These are phyloP conservation scores for Idaea dimidiata DNA, from an alignment of 2,888 invertebrate genomes.

Conservation along the genomic window DNA sequence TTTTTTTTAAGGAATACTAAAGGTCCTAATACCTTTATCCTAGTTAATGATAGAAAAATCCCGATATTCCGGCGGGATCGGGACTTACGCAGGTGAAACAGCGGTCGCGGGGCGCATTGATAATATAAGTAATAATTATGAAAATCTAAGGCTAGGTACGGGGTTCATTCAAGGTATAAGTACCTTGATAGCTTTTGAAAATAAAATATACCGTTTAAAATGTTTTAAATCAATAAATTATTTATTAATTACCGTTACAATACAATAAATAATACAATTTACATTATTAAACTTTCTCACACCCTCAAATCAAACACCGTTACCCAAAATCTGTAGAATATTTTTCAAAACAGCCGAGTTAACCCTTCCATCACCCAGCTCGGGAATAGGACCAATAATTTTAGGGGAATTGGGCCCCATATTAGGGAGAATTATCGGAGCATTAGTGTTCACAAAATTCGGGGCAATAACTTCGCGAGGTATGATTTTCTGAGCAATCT, in stretches of 20 bases:
- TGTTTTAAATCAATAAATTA: not conserved
- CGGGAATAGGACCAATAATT: not conserved
- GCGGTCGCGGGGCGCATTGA: no score
- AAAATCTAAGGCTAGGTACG: no score
- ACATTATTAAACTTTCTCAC: not conserved
- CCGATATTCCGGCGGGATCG: no score
- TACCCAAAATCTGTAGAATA: conserved; percentile 13
- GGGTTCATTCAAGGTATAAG: no score
- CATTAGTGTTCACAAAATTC: not conserved
- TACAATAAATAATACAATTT: not conserved
- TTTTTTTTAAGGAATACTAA: no score
- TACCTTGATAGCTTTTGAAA: no score
- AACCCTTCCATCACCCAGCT: not conserved
- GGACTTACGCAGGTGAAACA: no score
- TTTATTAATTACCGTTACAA: not conserved
- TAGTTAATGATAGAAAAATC: no score
- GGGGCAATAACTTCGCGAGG: not conserved
- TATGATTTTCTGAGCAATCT: not conserved
- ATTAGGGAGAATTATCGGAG: not conserved
- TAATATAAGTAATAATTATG: no score
- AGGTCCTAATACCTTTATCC: no score
- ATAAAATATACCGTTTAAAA: not conserved
- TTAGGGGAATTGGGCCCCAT: not conserved
- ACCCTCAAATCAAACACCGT: not conserved
- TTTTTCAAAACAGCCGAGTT: conserved; percentile 13